Percentiles rank a stretch among this genome's conserved stretches.
These are phyloP conservation scores for Panagrolaimus sp. DNA, from an alignment of 1,140 invertebrate species.

Conservation along the genomic window DNA sequence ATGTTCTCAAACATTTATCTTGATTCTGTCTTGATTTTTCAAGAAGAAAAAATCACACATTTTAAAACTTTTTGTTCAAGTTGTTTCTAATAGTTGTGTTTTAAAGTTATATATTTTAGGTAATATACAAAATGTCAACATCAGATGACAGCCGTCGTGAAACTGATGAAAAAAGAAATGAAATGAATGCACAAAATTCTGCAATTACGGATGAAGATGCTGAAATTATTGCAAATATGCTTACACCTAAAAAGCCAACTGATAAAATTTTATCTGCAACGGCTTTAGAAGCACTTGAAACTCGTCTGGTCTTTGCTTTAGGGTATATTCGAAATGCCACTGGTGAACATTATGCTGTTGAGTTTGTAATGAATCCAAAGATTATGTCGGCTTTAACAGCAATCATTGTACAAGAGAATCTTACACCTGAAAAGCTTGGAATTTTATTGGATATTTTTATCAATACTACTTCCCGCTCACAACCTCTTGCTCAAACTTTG, in stretches of 20 bases:
- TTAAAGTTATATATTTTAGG: background rate
- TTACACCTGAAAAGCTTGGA: background rate
- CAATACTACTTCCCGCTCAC: slow-evolving; percentile 6
- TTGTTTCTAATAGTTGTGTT: no score
- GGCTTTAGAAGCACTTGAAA: background rate
- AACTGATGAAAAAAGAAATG: background rate
- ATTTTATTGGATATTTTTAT: slow-evolving; percentile 5
- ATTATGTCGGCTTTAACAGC: background rate
- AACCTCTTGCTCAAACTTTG: background rate
- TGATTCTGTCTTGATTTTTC: no score
- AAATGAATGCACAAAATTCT: background rate
- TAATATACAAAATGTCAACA: slow-evolving; percentile 5
- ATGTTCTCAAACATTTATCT: no score
- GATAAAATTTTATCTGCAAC: background rate
- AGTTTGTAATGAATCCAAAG: slow-evolving; percentile 7
- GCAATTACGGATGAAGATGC: slow-evolving; percentile 1
- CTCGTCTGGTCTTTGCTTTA: background rate
- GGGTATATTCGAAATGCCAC: slow-evolving; percentile 7
- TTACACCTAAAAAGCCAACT: background rate
- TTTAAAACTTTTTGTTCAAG: no score
- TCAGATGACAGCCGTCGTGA: background rate
- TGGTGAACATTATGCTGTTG: slow-evolving; percentile 7
- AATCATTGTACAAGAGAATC: background rate
- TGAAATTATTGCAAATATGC: background rate
- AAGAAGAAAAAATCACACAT: no score